A percentile compares a stretch with the other conserved stretches of the same genome.
These are phyloP conservation scores for Drosophila conformis DNA, from an alignment of 2,888 invertebrate genomes.

Conservation along the genomic window DNA sequence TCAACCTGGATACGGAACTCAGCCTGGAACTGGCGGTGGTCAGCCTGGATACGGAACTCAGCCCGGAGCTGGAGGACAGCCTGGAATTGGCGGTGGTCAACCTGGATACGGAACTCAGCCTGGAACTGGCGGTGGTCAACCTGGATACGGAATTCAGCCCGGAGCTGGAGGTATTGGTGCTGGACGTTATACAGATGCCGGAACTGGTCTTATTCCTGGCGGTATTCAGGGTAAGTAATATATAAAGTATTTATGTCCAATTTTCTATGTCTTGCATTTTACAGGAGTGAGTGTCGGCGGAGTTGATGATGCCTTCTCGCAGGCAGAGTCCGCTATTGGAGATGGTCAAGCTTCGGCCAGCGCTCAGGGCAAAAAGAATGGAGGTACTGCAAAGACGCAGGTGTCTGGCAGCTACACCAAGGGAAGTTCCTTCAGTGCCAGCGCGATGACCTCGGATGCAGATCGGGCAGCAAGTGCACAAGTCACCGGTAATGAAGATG, in stretches of 20 bases:
- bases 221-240: conserved; percentile 47
- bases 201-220: conserved; percentile 31
- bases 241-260: neutral
- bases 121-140: conserved; percentile 25
- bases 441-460: conserved; percentile 91
- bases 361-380: conserved; percentile 91
- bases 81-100: conserved; percentile 27
- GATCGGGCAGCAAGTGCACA: conserved; percentile 89
- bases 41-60: conserved; percentile 30
- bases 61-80: conserved; percentile 22
- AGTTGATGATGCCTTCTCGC: conserved; percentile 90
- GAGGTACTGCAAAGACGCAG: conserved; percentile 92
- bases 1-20: conserved; percentile 12
- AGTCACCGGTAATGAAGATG: conserved; percentile 89
- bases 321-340: conserved; percentile 86
- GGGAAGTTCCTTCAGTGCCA: conserved; percentile 92
- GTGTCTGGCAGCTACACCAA: conserved; percentile 92
- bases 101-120: conserved; percentile 25
- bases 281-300: conserved; percentile 51
- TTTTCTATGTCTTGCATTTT: neutral
- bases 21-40: conserved; percentile 15
- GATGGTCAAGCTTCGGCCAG: conserved; percentile 91
- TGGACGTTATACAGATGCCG: conserved; percentile 51
- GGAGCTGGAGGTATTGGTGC: conserved; percentile 32
- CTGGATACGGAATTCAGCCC: conserved; percentile 20